A percentile compares a stretch with the other conserved stretches of the same genome.
These are phyloP conservation scores for Syngnathus acus DNA, from an alignment of 2,797 vertebrate species.

Conservation along the genomic window DNA sequence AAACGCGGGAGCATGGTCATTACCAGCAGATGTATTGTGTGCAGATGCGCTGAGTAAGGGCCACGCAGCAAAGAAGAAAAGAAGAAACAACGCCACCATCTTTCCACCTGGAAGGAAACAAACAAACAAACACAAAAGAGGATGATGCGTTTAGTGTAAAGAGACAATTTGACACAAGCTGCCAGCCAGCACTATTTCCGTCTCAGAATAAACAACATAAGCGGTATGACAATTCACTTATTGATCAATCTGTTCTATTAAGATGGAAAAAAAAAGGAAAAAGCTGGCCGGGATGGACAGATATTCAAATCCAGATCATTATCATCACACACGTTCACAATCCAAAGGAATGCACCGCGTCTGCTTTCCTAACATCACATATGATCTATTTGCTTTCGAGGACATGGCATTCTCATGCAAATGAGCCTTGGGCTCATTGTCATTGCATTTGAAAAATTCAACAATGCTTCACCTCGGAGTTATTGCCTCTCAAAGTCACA, in stretches of 20 bases:
- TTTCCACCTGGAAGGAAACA: conserved; percentile 45
- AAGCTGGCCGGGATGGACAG: no score
- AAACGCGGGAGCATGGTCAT: conserved; percentile 20
- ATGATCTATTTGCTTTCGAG: not conserved
- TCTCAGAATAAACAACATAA: no score
- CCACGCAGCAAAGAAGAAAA: conserved; percentile 31
- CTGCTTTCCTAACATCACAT: not conserved
- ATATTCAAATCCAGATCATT: no score
- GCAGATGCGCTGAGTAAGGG: conserved; percentile 39
- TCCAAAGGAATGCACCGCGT: no score
- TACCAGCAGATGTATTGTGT: conserved; percentile 65
- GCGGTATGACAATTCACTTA: no score
- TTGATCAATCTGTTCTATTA: no score
- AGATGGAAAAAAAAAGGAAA: no score
- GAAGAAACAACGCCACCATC: conserved; percentile 45
- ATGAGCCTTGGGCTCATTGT: not conserved
- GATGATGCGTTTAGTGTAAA: not conserved
- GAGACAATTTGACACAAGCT: not conserved
- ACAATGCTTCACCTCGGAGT: not conserved
- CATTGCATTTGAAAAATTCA: not conserved
- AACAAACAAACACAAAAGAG: conserved; percentile 6
- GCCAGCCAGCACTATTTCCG: no score
- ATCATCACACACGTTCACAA: no score
- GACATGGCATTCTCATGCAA: not conserved
- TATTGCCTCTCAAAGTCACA: not conserved